These are phyloP conservation scores for Pammene fasciana DNA, from an alignment of 2,888 invertebrate genomes.

Conservation along the genomic window DNA sequence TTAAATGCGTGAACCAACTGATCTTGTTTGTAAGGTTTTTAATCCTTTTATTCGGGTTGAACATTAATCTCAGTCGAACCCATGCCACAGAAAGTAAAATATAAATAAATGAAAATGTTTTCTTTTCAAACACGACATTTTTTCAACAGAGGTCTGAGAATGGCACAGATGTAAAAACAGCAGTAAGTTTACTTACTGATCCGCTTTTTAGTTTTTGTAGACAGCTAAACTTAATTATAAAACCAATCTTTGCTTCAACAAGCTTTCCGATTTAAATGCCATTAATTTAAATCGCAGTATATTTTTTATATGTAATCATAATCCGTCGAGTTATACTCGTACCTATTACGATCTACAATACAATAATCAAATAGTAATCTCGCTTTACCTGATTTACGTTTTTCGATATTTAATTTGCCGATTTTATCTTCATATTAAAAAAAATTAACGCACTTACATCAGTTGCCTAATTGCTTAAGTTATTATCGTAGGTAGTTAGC, in stretches of 20 bases:
- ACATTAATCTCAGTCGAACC: constrained; percentile 29
- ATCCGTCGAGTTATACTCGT: too few relatives aligned
- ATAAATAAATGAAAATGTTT: constrained; percentile 8
- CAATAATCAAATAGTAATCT: too few relatives aligned
- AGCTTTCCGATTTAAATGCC: neutral
- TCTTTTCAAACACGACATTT: constrained; percentile 18
- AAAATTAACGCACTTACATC: too few relatives aligned
- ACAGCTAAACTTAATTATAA: constrained; percentile 11
- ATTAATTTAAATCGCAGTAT: too few relatives aligned
- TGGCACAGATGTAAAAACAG: constrained; percentile 37
- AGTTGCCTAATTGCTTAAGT: too few relatives aligned
- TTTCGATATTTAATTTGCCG: too few relatives aligned
- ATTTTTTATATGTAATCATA: too few relatives aligned
- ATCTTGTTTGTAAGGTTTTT: constrained; percentile 25
- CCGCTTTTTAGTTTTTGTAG: constrained; percentile 11
- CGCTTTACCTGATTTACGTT: too few relatives aligned
- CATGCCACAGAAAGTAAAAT: constrained; percentile 20
- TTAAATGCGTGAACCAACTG: constrained; percentile 8
- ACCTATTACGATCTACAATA: too few relatives aligned
- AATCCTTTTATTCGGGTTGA: constrained; percentile 24
- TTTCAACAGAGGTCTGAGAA: constrained; percentile 37
- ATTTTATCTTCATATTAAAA: too few relatives aligned
- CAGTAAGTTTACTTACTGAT: constrained; percentile 26
- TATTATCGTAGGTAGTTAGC: too few relatives aligned
- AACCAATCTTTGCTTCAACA: neutral